Evolutionary conservation across 2,113 vertebrate genomes (phyloP), one percentile per base, ranked within the genome.

Genomic region (Cryptomyrus ogoouensis): DNA sequence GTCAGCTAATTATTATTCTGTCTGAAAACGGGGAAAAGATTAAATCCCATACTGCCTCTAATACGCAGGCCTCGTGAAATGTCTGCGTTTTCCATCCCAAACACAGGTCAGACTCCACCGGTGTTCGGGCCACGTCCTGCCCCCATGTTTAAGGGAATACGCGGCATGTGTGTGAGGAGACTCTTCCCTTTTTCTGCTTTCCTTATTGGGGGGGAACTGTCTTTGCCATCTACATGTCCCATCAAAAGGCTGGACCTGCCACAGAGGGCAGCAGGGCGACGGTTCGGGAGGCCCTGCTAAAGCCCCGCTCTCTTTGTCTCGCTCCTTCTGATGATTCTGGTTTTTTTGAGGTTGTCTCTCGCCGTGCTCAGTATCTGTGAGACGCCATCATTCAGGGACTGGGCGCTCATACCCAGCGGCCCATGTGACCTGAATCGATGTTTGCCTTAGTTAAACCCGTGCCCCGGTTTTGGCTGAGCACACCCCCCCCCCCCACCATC

Each of bases 1-100:
- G 90, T 90, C 88, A 89, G 74, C 90, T 93, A 92, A 93, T 93
- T 92, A 93, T 92, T 90, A 87, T 89, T 91, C 74, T 90, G 88
- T 84, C 86, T 90, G 84, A 49, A 90, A 91, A 83, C 91, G 88
- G 84, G 89, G 87, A 87, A 90, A 90, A 85, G 87, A 89, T 90
- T 83, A 53, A 84, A 56, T 87, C 42, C 87, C 80, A n/a, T 91
- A 92, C 87, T 91, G 31, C 88, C 21, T 90, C 21, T 88, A 90
- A 89, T 90, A 91, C 21, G 77, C 7, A 15, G 74, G 35, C 86
- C 49, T 77, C 21, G 17, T 53, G 10, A 42, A 44, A 88, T 3
- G 47, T 52, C 35, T 89, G 35, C 17, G 52, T 84, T 44, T 50
- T 84, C 19, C 49, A 39, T 56, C 35, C 35, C 50, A n/a, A 89